Evolutionary conservation across 2,113 vertebrate species (phyloP), one percentile per base, ranked within the genome.

Genomic region (Eurystomus gularis): DNA sequence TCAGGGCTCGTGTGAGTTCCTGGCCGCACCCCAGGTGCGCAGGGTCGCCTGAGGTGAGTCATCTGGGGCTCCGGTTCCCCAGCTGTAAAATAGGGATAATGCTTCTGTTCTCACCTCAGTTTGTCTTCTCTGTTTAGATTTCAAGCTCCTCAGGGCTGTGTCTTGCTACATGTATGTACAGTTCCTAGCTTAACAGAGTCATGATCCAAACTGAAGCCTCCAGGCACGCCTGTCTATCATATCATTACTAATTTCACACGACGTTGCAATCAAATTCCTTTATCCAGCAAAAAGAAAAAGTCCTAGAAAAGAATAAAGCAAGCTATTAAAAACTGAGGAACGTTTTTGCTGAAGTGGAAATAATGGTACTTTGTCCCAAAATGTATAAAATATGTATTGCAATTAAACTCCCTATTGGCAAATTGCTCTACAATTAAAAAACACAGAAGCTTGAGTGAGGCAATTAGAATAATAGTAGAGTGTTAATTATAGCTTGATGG

Each of bases 401-500:
- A 98, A 97, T 98, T 98, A 98, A 98, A 97, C 91, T 95, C 96
- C 94, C 48, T 68, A 97, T 96, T 98, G 98, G 98, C 97, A 98
- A 98, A 98, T 98, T 98, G 97, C 87, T 97, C 88, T 97, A 97
- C 97, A 98, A 98, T 98, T 98, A 98, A 97, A 98, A 98, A 98
- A 98, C 97, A 95, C 95, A 96, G 95, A 96, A 97, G 96, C 95
- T 97, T 97, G 96, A 98, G 97, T 97, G 94, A 98, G 95, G 96
- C 97, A 98, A 98, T 98, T 98, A 98, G 98, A 97, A 98, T 98
- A 98, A 98, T 98, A 97, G 96, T 98, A 91, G 95, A 93, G 90
- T 98, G 97, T 98, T 98, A 98, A 98, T 98, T 98, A 98, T 78
- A 96, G 97, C 96, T 97, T 98, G 97, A 98, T 98, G 97, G 97